Evolutionary conservation across 2,113 vertebrate species (phyloP).

Genomic region (Sylvilagus bachmani): DNA sequence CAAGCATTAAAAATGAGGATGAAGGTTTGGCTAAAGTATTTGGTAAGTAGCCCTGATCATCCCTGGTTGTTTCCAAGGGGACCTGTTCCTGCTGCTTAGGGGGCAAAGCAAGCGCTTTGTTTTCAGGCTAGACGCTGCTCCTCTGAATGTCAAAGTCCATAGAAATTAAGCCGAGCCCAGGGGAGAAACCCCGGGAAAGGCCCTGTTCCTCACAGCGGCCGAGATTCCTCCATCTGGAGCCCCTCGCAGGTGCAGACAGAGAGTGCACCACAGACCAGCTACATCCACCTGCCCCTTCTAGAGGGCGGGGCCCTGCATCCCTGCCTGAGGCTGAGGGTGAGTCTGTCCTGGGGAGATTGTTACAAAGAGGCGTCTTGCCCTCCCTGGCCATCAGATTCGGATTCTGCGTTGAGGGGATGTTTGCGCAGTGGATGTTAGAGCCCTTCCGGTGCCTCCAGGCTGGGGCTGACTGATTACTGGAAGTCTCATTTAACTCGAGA

Average conservation of each 20-base stretch:
- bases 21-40: conserved; percentile 3
- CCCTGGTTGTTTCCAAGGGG: neutral
- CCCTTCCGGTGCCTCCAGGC: too few species aligned
- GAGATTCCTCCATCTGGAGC: neutral
- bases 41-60: conserved; percentile 35
- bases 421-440: neutral
- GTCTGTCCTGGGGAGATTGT: neutral
- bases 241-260: neutral
- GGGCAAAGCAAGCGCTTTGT: neutral
- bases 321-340: neutral
- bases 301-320: too few species aligned
- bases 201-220: neutral
- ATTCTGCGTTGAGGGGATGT: neutral
- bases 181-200: neutral
- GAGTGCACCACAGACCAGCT: neutral
- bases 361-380: too few species aligned
- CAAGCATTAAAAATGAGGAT: neutral
- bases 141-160: neutral
- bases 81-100: neutral
- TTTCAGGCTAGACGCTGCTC: neutral
- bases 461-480: neutral
- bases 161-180: neutral
- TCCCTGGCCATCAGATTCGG: neutral
- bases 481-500: neutral
- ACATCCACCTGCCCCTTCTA: rapidly evolving